A percentile compares a stretch with the other conserved stretches of the same genome.
phyloP scores from a whole-genome alignment of 23 tunicate genomes.

The Diplosoma virens region DNA sequence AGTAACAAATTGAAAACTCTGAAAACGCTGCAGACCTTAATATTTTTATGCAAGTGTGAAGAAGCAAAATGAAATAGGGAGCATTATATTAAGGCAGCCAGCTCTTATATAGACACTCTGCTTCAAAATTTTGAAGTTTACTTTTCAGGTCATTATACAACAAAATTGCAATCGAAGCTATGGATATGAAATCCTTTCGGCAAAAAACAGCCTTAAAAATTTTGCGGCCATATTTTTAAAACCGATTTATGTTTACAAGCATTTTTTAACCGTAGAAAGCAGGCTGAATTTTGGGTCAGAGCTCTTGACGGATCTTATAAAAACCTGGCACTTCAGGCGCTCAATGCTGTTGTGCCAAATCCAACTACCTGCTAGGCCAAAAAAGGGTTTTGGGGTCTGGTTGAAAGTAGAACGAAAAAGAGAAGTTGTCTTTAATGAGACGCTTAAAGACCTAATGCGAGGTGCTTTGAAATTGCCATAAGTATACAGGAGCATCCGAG shows the following conservation, averaged over 20 bases:
- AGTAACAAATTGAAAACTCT: constrained; percentile 39
- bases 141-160: constrained; percentile 37
- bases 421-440: constrained; percentile 57
- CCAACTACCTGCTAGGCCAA: constrained; percentile 51
- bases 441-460: too few species aligned
- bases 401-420: constrained; percentile 53
- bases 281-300: constrained; percentile 47
- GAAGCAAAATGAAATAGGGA: too few species aligned
- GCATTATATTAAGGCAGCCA: too few species aligned
- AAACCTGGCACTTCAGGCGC: constrained; percentile 44
- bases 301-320: constrained; percentile 28
- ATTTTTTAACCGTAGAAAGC: constrained; percentile 43
- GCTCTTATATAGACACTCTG: constrained; percentile 24
- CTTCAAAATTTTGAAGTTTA: constrained; percentile 33
- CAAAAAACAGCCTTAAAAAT: constrained; percentile 49
- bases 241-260: constrained; percentile 29
- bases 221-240: constrained; percentile 23
- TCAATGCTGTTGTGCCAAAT: too few species aligned
- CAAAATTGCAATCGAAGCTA: constrained; percentile 38
- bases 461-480: too few species aligned
- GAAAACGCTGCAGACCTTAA: constrained; percentile 35
- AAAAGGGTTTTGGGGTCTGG: constrained; percentile 54
- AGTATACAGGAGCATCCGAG: too few species aligned
- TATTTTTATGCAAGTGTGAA: too few species aligned
- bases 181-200: constrained; percentile 45